A percentile compares a stretch with the other conserved stretches of the same genome.
Conservation (phyloP, 2,113 vertebrate species). For the Trematomus loennbergii region DNA sequence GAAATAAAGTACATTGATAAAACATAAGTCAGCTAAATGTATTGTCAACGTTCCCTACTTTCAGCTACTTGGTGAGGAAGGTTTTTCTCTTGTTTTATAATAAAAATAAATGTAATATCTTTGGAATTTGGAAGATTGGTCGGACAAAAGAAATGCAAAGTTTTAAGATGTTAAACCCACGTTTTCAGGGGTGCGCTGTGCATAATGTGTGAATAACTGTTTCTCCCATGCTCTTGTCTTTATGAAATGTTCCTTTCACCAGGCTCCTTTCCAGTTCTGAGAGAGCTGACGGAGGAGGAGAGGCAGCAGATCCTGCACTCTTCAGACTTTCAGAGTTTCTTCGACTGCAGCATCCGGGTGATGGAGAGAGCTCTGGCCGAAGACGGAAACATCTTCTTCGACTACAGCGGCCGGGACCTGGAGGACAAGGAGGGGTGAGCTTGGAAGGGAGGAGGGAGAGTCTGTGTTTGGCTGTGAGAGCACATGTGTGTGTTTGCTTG, state of each 20-base stretch:
- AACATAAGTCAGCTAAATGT: neutral
- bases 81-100: neutral
- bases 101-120: neutral
- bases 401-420: slow-evolving; percentile 93
- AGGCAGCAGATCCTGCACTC: slow-evolving; percentile 97
- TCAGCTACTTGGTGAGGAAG: neutral
- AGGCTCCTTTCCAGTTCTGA: slow-evolving; percentile 69
- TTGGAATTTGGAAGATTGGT: neutral
- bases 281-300: slow-evolving; percentile 97
- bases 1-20: neutral
- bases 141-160: neutral
- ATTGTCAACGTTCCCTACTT: neutral
- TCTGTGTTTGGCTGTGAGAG: slow-evolving; percentile 14
- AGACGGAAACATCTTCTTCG: slow-evolving; percentile 95
- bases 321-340: slow-evolving; percentile 97
- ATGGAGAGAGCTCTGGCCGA: slow-evolving; percentile 96
- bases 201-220: neutral
- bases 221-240: neutral
- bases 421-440: slow-evolving; percentile 97
- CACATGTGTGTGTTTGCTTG: slow-evolving; percentile 45
- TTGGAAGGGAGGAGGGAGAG: slow-evolving; percentile 3
- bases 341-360: slow-evolving; percentile 95
- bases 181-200: neutral
- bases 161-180: neutral
- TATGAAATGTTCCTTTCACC: neutral